Percentiles rank a stretch among this genome's conserved stretches.
Evolutionary conservation across 2,888 invertebrate species (phyloP).

Genomic region (Scaptomyza tumidula): DNA sequence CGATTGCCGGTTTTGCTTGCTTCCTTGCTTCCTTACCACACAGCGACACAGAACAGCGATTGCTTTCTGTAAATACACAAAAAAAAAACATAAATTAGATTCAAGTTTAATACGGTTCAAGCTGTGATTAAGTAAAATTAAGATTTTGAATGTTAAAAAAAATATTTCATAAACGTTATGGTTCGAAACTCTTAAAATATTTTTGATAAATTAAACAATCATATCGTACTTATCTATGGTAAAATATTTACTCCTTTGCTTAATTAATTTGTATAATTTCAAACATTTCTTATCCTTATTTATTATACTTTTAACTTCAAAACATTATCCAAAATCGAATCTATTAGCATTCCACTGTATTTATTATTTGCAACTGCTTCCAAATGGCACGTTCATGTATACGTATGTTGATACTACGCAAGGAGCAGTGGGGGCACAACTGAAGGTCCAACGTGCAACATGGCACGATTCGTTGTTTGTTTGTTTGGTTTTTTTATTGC

Average conservation of each 20-base stretch:
- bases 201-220: no score
- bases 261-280: no score
- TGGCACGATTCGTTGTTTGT: slow-evolving; percentile 34
- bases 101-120: neutral
- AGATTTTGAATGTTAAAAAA: no score
- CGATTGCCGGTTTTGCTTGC: slow-evolving; percentile 1
- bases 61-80: slow-evolving; percentile 86
- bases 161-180: no score
- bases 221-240: no score
- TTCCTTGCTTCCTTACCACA: neutral
- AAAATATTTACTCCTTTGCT: no score
- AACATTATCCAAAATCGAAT: no score
- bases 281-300: no score
- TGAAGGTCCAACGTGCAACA: slow-evolving; percentile 26
- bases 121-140: neutral
- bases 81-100: slow-evolving; percentile 16
- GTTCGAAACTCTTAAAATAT: no score
- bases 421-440: neutral
- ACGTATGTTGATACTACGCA: neutral
- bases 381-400: slow-evolving; percentile 38
- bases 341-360: neutral
- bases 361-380: slow-evolving; percentile 29
- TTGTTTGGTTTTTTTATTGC: slow-evolving; percentile 27
- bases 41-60: slow-evolving; percentile 79
- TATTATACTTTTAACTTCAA: no score